Evolutionary conservation across 2,113 vertebrate genomes (phyloP).

Genomic region (Protobothrops flavoviridis): DNA sequence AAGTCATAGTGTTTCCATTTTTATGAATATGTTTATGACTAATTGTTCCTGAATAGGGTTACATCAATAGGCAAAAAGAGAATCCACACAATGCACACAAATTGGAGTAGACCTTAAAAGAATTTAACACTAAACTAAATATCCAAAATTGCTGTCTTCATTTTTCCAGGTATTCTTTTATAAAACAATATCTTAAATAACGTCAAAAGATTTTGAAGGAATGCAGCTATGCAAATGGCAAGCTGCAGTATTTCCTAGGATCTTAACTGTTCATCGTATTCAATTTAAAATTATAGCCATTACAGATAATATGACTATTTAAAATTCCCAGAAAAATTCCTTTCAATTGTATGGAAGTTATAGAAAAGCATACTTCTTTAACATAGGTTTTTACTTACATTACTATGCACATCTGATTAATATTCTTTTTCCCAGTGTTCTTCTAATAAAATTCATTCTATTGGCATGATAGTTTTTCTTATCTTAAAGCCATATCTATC

Average conservation of each 20-base stretch:
- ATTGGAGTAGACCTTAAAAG: background rate
- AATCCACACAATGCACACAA: background rate
- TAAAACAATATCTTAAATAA: background rate
- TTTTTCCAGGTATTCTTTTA: background rate
- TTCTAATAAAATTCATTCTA: background rate
- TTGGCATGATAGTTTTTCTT: background rate
- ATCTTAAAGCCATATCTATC: background rate
- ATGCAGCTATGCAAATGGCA: background rate
- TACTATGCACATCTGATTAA: background rate
- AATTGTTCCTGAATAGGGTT: background rate
- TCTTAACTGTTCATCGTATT: background rate
- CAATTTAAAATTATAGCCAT: background rate
- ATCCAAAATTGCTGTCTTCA: background rate
- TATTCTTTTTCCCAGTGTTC: background rate
- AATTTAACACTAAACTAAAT: background rate
- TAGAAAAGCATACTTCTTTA: background rate
- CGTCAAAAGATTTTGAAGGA: background rate
- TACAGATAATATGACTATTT: background rate
- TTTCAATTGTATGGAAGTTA: background rate
- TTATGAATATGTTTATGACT: background rate
- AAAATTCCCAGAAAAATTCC: background rate
- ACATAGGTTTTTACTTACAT: background rate
- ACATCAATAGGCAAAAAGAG: background rate
- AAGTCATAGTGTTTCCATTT: background rate
- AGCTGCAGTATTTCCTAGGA: background rate